Base-by-base conservation (phyloP, 1,140 invertebrate species). In the Calephelis nemesis region DNA sequence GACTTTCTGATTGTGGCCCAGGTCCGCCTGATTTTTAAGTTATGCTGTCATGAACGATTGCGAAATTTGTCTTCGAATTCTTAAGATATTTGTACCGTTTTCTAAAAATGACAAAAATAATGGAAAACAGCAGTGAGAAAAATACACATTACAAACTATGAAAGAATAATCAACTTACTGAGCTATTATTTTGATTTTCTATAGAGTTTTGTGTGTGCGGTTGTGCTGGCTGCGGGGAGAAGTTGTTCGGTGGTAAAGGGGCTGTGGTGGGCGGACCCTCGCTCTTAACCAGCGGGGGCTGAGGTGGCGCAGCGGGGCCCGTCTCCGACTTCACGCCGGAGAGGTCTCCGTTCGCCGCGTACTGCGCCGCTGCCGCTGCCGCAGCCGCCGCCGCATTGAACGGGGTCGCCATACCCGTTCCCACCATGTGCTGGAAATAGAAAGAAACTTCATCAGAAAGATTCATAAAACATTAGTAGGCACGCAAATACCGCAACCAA, bases 371-470 rank as follows among this genome's bases (percentile, higher is more conserved):
- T 62, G 93, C 95, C 90, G 94, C 96, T 94, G 93, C 96, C 90
- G 94, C 93, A 93, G 94, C 94, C 92, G 95, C 96, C 93, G 95
- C 96, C 85, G 94, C 93, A 76, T 94, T 93, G 93, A 95, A 97
- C 85, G 96, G 96, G 92, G 94, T 94, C 90, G 95, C 95, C 95
- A 98, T 97, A 81, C 97, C 97, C 93, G 97, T 96, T 93, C 97
- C 97, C 93, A 98, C 97, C 96, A 98, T 97, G 94, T 98, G 97
- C 97, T 98, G 95, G 15, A 96, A 96, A 90, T 71, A 63, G 9
- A 47, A 49, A 64, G 11, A 39, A 48, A 15, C 12, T 7, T 15
- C 7, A 12, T 15, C 3, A 19, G 12, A 11, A 47, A 63, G 15
- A 5, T 47, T 13, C 9, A 40, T 5, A 62, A 5, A 7, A 19